Base-by-base conservation (phyloP, 1,140 invertebrate genomes). In the Heliconius himera region DNA sequence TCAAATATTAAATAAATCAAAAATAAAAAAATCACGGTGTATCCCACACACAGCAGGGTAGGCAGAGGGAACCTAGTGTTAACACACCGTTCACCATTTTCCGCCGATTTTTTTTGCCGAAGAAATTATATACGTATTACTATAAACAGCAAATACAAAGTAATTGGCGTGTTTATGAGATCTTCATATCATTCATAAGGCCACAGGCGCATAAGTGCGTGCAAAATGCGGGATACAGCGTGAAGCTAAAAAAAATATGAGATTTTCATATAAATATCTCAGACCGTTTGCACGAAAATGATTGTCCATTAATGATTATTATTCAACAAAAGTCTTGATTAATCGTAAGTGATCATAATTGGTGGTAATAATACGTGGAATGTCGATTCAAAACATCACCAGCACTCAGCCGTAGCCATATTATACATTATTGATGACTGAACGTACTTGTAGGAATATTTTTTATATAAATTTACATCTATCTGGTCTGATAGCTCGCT, bases 311-410 rank as follows among this genome's bases (percentile, higher is more conserved):
- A 78, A 82, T 77, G 79, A 83, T 83, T 84, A 83, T 83, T 84
- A 83, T 86, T 85, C 79, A 77, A 74, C 79, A 83, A 83, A 84
- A 84, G 83, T 81, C 82, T 85, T 85, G 76, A 86, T 87, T 86
- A 87, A 74, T 81, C 80, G 79, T 86, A 86, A 84, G 84, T 84
- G 82, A 74, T 79, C 83, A 81, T 87, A 86, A 87, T 86, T 87
- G 82, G 80, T 80, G 74, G 79, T 83, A 82, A 84, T 82, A 79
- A 83, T 81, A 77, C 78, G 51, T 76, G 83, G 80, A 82, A 79
- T 80, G 78, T 74, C 80, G 77, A 82, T 84, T 81, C 79, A 77
- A 73, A 79, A 77, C 77, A 82, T 72, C 73, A 46, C 41, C 41
- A 46, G 41, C 9, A 46, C 41, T 54, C 36, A 51, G 22, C 26